Evolutionary conservation across 2,113 vertebrate species (phyloP), one percentile per base, ranked within the genome.

Genomic region (Pelusios castaneus): DNA sequence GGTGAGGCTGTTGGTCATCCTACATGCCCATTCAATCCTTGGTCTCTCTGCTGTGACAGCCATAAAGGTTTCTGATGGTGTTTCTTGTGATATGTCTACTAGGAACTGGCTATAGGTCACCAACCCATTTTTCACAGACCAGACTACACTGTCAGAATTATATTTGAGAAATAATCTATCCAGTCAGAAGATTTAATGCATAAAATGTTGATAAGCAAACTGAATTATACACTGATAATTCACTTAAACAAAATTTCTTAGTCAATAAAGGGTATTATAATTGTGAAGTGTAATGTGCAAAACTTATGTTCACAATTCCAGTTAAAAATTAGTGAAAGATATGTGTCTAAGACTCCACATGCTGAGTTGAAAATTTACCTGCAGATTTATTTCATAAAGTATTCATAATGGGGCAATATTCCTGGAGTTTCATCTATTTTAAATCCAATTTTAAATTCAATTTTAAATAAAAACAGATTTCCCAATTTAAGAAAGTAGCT

Each of bases 341-440:
- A 73, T 79, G 31, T 73, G 4, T 82, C 92, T 89, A 89, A 95
- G 81, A 88, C 45, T 14, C 56, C 47, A 47, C 47, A 83, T 63
- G 82, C 14, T 47, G 22, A 84, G 13, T 21, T 94, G 60, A 87
- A 78, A 95, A 92, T 82, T 87, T 82, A 80, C 2, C 1, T 22
- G 89, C 51, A 51, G 31, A 5, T 91, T 87, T 58, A 82, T 41
- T 79, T 89, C 2, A 84, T 24, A 92, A 96, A 91, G 78, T 55
- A 84, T 83, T 78, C 60, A 85, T 55, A 52, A 51, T 83, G 29
- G 38, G 25, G 25, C 8, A 55, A 27, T 75, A 70, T 82, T 83
- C 80, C 94, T 91, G 29, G 34, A 92, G 16, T 22, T 95, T 88
- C 77, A 87, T 83, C 89, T 95, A 70, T 91, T 93, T 89, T 85